Conservation (phyloP, 2,888 invertebrate species). For the Ceraclea dissimilis region DNA sequence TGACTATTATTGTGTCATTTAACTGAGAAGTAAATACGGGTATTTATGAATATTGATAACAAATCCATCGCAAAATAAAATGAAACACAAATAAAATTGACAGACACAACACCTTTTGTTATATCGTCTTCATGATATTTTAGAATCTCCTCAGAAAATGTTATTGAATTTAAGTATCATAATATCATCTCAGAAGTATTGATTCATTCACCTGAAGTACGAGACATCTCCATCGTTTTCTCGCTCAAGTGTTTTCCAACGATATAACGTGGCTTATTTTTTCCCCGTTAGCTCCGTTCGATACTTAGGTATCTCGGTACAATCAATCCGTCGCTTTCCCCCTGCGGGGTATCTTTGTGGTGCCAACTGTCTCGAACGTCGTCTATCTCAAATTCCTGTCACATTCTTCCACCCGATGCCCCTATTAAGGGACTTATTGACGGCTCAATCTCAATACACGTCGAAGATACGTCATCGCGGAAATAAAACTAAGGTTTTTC, state of each 20-base stretch:
- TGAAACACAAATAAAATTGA: too few species aligned
- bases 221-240: too few species aligned
- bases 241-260: too few species aligned
- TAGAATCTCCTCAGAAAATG: neutral
- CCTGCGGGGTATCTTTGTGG: neutral
- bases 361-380: slow-evolving; percentile 2
- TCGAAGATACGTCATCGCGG: slow-evolving; percentile 1
- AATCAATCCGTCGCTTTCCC: too few species aligned
- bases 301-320: too few species aligned
- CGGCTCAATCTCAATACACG: slow-evolving; percentile 16
- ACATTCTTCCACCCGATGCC: slow-evolving; percentile 8
- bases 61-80: too few species aligned
- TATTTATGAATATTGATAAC: too few species aligned
- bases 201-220: neutral
- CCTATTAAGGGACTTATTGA: slow-evolving; percentile 13
- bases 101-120: neutral
- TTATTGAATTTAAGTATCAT: too few species aligned
- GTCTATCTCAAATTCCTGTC: slow-evolving; percentile 7
- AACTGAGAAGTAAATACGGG: too few species aligned
- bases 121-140: neutral
- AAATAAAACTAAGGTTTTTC: neutral
- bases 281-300: too few species aligned
- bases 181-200: neutral
- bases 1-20: too few species aligned
- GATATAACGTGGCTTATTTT: too few species aligned